Conservation (phyloP, 53 echinoderm and acorn worm species). For the Paracentrotus lividus region DNA sequence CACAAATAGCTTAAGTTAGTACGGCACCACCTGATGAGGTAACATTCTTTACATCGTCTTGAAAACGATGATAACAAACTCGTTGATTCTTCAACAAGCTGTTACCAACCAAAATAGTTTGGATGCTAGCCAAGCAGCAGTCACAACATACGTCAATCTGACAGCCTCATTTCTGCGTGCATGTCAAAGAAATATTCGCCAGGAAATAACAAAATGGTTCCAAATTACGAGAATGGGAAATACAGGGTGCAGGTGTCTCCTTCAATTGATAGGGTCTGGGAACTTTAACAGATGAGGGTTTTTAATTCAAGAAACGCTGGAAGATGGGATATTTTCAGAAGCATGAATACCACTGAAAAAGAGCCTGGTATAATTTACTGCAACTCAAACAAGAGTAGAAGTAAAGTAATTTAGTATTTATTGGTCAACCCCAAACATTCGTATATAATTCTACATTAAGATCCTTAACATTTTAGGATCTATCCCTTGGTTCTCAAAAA, state of each 20-base stretch:
- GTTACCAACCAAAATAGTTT: background rate
- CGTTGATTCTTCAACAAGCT: conserved; percentile 11
- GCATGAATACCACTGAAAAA: background rate
- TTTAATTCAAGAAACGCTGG: background rate
- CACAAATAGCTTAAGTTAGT: no score
- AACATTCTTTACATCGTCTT: background rate
- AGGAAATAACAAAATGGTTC: conserved; percentile 35
- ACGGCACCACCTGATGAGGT: no score
- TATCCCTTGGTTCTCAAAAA: background rate
- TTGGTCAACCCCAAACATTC: background rate
- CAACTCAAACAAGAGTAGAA: background rate
- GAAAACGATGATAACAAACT: background rate
- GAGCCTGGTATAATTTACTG: background rate
- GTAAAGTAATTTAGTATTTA: background rate
- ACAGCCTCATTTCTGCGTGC: background rate
- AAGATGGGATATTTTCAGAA: background rate
- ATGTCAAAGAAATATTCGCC: background rate
- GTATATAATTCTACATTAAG: background rate
- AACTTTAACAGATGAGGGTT: conserved; percentile 22
- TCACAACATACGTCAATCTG: background rate
- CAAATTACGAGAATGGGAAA: conserved; percentile 15
- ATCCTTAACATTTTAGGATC: background rate
- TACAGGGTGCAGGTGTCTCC: conserved; percentile 23
- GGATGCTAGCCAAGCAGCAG: background rate
- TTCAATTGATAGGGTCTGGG: background rate